A percentile compares a stretch with the other conserved stretches of the same genome.
Conservation (phyloP, 2,113 vertebrate genomes). For the Dromaius novaehollandiae region DNA sequence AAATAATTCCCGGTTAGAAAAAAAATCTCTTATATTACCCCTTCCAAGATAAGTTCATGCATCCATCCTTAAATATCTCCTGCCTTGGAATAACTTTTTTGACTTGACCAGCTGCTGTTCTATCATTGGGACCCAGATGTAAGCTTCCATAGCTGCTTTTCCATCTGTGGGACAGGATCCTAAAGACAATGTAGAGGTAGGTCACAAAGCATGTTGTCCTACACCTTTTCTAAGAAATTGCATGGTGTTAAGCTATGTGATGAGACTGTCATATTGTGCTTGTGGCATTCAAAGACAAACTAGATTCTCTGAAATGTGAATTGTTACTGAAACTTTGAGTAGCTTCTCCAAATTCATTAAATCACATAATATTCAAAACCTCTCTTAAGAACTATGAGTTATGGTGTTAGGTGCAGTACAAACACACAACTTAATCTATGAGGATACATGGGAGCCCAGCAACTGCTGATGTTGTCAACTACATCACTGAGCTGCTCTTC, state of each 20-base stretch:
- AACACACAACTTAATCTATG: background rate
- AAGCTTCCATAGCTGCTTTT: background rate
- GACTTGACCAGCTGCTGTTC: background rate
- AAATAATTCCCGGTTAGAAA: background rate
- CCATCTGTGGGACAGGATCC: background rate
- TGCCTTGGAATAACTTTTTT: background rate
- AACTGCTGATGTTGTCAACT: background rate
- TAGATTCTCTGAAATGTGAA: background rate
- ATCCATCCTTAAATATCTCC: background rate
- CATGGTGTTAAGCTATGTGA: background rate
- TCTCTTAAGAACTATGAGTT: background rate
- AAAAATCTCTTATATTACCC: background rate
- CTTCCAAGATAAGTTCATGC: background rate
- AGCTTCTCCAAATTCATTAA: background rate
- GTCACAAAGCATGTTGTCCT: background rate
- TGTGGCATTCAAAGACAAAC: background rate
- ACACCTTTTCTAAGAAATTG: background rate
- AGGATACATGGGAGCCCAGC: background rate
- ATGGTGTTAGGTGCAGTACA: background rate
- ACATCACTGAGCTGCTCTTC: background rate
- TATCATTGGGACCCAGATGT: background rate
- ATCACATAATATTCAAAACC: background rate
- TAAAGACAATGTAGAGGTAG: background rate
- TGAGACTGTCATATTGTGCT: background rate
- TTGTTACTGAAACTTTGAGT: background rate